These are phyloP conservation scores for Lethenteron reissneri DNA, from an alignment of 2,113 vertebrate genomes.

Conservation along the genomic window DNA sequence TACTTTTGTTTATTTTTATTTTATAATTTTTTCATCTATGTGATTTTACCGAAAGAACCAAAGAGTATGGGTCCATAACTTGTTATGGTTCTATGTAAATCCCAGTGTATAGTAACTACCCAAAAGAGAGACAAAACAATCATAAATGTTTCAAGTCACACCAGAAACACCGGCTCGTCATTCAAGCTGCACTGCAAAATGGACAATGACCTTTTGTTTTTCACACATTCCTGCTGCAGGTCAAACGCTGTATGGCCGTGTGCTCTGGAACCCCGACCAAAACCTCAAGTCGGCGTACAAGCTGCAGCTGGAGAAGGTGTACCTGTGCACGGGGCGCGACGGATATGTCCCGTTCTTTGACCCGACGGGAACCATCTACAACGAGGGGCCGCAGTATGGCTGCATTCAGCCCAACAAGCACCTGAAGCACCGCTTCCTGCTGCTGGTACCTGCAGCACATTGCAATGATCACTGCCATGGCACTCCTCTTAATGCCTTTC, in stretches of 20 bases:
- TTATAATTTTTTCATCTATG: too few relatives aligned
- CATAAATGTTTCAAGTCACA: background rate
- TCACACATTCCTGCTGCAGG: conserved; percentile 24
- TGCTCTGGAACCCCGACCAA: conserved; percentile 85
- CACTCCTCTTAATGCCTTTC: too few relatives aligned
- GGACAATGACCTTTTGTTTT: conserved; percentile 3
- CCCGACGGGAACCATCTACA: conserved; percentile 76
- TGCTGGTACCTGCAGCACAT: conserved; percentile 33
- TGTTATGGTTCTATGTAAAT: too few relatives aligned
- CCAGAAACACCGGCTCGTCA: background rate
- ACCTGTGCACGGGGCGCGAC: conserved; percentile 72
- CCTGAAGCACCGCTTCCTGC: conserved; percentile 73
- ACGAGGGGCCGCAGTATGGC: conserved; percentile 82
- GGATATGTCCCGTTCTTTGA: conserved; percentile 92
- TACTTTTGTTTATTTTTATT: too few relatives aligned
- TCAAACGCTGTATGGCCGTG: conserved; percentile 64
- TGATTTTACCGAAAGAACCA: too few relatives aligned
- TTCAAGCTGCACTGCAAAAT: conserved; percentile 1
- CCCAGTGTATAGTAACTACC: too few relatives aligned
- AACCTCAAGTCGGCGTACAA: conserved; percentile 75
- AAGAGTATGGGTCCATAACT: too few relatives aligned
- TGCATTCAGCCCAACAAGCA: conserved; percentile 87
- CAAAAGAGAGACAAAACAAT: too few relatives aligned
- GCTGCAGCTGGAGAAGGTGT: conserved; percentile 85
- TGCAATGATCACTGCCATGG: too few relatives aligned